phyloP scores from a whole-genome alignment of 2,797 vertebrate species.

The Echiichthys vipera region DNA sequence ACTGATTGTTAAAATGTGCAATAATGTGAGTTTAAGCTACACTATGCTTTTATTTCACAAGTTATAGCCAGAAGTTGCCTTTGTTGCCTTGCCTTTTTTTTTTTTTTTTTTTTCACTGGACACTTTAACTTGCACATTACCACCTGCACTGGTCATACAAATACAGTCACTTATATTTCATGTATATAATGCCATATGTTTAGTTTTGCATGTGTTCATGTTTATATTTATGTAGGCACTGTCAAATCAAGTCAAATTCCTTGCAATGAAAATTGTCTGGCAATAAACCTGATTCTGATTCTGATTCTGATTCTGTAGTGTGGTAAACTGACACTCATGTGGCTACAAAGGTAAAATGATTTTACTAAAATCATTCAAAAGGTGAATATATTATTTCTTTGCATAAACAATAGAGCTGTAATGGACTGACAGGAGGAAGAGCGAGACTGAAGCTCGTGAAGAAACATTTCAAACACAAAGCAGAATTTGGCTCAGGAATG shows the following conservation, averaged over 20 bases:
- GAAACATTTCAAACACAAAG: conserved; percentile 4
- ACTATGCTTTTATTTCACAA: not conserved
- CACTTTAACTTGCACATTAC: no score
- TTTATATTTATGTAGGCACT: no score
- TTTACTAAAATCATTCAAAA: not conserved
- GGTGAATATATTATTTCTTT: not conserved
- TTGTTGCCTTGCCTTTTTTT: no score
- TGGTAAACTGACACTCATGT: not conserved
- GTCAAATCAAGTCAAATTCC: no score
- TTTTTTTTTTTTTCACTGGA: no score
- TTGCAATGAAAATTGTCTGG: no score
- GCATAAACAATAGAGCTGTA: not conserved
- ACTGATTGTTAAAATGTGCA: not conserved
- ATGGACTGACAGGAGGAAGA: not conserved
- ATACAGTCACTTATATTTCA: no score
- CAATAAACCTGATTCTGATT: no score
- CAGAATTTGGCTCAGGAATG: not conserved
- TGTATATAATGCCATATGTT: no score
- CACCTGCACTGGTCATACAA: no score
- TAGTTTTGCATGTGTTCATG: no score
- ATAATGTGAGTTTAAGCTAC: not conserved
- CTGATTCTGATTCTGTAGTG: no score
- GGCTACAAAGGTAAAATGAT: not conserved
- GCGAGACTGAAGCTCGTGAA: not conserved
- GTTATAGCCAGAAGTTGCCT: not conserved